These are phyloP conservation scores for Nomada goodeniana DNA, from an alignment of 2,888 invertebrate genomes.

Conservation along the genomic window DNA sequence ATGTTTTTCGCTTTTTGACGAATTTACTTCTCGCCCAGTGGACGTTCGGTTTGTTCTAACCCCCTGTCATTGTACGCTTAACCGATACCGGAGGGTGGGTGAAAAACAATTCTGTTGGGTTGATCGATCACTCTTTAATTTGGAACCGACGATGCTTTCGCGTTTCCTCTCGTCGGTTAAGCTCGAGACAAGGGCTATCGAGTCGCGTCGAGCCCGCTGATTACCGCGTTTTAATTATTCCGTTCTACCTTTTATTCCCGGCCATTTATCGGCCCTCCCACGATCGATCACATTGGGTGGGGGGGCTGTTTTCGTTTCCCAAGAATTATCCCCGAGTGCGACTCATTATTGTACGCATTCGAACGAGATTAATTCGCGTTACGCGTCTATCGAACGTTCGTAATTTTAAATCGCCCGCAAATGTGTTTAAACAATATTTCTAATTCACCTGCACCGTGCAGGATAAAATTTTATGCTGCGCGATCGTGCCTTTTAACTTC, in stretches of 20 bases:
- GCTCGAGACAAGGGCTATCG: constrained; percentile 42
- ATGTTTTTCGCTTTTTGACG: too few relatives aligned
- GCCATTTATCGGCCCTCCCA: constrained; percentile 30
- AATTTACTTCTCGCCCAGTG: not conserved
- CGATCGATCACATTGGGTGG: constrained; percentile 24
- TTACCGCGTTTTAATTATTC: constrained; percentile 41
- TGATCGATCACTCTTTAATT: not conserved
- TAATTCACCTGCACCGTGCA: too few relatives aligned
- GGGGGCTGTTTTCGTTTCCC: constrained; percentile 9
- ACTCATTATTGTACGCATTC: not conserved
- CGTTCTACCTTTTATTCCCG: not conserved
- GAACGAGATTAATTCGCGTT: not conserved
- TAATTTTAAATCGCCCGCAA: too few relatives aligned
- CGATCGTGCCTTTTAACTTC: too few relatives aligned
- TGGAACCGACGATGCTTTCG: not conserved
- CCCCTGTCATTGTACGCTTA: not conserved
- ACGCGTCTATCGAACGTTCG: too few relatives aligned
- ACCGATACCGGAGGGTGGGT: not conserved
- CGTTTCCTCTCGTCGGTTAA: constrained; percentile 12
- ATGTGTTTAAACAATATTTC: too few relatives aligned
- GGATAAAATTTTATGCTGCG: too few relatives aligned
- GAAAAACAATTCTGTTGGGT: not conserved
- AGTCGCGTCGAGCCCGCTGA: constrained; percentile 15
- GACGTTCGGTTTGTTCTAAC: not conserved
- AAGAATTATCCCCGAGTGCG: constrained; percentile 1